phyloP scores from a whole-genome alignment of 2,888 invertebrate species.

The Caenorhabditis macrosperma region DNA sequence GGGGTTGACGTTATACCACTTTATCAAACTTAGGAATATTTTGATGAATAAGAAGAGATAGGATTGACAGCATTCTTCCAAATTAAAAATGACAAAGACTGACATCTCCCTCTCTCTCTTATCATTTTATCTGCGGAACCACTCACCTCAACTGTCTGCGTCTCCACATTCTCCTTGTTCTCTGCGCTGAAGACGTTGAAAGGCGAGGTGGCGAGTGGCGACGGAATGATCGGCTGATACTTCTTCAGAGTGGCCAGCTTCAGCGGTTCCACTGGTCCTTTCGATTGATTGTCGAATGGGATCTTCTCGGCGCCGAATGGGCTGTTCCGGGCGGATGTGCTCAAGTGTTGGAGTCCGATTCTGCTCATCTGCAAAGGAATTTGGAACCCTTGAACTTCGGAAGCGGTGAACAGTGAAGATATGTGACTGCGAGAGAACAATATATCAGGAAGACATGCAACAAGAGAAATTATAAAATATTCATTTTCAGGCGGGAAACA shows the following conservation, averaged over 20 bases:
- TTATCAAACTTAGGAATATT: background rate
- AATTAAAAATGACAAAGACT: background rate
- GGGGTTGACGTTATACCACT: background rate
- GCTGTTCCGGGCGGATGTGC: slow-evolving; percentile 52
- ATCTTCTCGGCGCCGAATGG: slow-evolving; percentile 36
- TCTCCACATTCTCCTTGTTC: slow-evolving; percentile 40
- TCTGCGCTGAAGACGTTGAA: slow-evolving; percentile 15
- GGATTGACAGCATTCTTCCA: slow-evolving; percentile 19
- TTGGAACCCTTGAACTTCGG: background rate
- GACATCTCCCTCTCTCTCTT: background rate
- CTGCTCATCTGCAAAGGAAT: slow-evolving; percentile 32
- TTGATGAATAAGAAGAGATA: background rate
- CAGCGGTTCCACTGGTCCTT: slow-evolving; percentile 21
- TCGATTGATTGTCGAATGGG: slow-evolving; percentile 14
- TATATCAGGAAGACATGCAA: background rate
- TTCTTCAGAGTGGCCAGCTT: slow-evolving; percentile 15
- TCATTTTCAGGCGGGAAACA: background rate
- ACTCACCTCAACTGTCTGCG: slow-evolving; percentile 42
- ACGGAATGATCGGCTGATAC: slow-evolving; percentile 34
- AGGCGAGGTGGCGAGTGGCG: slow-evolving; percentile 38
- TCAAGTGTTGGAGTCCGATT: slow-evolving; percentile 47
- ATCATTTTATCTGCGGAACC: no score
- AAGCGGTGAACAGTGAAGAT: background rate
- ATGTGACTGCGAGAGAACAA: background rate
- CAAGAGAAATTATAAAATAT: background rate